These are phyloP conservation scores for Ciconia stormi DNA, from an alignment of 2,113 vertebrate species.

Conservation along the genomic window DNA sequence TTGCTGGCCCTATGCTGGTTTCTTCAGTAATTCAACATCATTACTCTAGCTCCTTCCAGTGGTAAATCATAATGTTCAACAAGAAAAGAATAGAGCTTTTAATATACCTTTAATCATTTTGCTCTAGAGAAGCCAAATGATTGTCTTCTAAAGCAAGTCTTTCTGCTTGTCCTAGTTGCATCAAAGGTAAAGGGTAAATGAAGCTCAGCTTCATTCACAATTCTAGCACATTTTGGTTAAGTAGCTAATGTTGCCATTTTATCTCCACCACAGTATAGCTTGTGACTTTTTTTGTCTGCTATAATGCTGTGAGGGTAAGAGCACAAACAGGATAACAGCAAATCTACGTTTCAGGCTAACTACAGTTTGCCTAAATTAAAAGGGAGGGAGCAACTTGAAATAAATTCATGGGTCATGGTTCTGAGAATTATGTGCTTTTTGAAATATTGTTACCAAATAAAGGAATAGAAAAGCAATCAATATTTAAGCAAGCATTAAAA, in stretches of 20 bases:
- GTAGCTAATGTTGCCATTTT: not conserved
- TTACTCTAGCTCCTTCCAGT: conserved; percentile 83
- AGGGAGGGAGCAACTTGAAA: not conserved
- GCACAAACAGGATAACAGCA: not conserved
- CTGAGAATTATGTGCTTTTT: not conserved
- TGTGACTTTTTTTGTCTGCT: not conserved
- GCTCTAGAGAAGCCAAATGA: not conserved
- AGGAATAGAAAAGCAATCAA: not conserved
- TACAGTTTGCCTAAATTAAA: not conserved
- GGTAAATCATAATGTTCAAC: conserved; percentile 68
- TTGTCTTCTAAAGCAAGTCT: not conserved
- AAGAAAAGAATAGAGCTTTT: not conserved
- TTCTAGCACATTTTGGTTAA: not conserved
- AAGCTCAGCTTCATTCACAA: not conserved
- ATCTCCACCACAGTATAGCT: not conserved
- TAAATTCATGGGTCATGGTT: conserved; percentile 3
- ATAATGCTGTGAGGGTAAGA: not conserved
- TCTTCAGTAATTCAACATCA: conserved; percentile 65
- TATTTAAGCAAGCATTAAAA: not conserved
- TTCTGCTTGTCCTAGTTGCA: not conserved
- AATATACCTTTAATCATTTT: conserved; percentile 19
- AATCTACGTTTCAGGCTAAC: not conserved
- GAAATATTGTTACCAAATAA: not conserved
- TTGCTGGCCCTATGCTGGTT: not conserved
- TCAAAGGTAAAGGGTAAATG: not conserved